Evolutionary conservation across 2,113 vertebrate genomes (phyloP), one percentile per base, ranked within the genome.

Genomic region (Mesitornis unicolor): DNA sequence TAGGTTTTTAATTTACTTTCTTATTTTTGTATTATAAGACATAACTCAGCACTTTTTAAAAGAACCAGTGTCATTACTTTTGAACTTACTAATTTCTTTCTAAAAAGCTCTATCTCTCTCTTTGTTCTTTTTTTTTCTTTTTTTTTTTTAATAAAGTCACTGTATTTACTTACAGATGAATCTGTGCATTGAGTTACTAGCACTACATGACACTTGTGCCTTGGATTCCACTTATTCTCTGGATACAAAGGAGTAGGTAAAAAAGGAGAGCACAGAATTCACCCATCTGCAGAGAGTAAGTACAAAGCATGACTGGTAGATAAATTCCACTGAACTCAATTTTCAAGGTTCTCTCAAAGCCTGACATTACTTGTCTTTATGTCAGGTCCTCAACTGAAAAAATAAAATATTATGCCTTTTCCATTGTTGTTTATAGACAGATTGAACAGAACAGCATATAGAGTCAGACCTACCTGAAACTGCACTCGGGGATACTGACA

Each of bases 1-100:
- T 97, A 93, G 95, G 92, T 96, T 98, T 97, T 94, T 86, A 94
- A 97, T 97, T 97, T 96, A 96, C 87, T 97, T 97, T 97, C 94
- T 96, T 90, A 94, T 97, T 97, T 97, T 97, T 84, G 84, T 97
- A 95, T 91, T 81, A 95, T 96, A 97, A 96, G 96, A 97, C 94
- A 91, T 28, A 95, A 91, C 64, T 91, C 60, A 47, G 70, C 61
- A 69, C 70, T 85, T 88, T 90, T 95, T 54, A 83, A 90, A 83
- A 90, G 84, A 92, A 76, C 70, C 57, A 59, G 29, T 67, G 61
- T 54, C 24, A 81, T 25, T 59, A 67, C 26, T 75, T 93, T 88
- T 78, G 5, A 3, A 90, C 76, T 53, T 70, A 79, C 25, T 75
- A 25, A 73, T 57, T 60, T 48, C 9, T 57, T 92, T 74, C 14